These are phyloP conservation scores for Plemyria rubiginata DNA, from an alignment of 2,888 invertebrate species.

Conservation along the genomic window DNA sequence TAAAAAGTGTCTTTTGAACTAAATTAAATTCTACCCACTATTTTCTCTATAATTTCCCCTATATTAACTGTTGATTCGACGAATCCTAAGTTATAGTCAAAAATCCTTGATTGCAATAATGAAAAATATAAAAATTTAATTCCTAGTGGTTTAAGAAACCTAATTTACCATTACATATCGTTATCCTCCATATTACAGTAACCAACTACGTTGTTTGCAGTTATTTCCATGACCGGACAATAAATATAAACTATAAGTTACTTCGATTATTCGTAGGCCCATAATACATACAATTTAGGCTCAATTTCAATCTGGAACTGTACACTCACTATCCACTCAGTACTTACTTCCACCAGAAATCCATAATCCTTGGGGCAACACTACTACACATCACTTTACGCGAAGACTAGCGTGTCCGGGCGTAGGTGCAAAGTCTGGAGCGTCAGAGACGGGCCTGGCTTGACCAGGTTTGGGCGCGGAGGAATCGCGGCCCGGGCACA, in stretches of 20 bases:
- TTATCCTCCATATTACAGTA: constrained; percentile 77
- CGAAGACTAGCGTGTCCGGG: constrained; percentile 76
- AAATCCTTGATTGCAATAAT: constrained; percentile 79
- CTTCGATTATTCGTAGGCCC: constrained; percentile 79
- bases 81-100: constrained; percentile 68
- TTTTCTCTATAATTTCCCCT: constrained; percentile 68
- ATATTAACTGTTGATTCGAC: constrained; percentile 53
- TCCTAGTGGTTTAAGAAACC: constrained; percentile 81
- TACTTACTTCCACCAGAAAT: constrained; percentile 43
- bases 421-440: constrained; percentile 70
- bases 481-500: constrained; percentile 76
- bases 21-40: constrained; percentile 70
- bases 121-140: constrained; percentile 81
- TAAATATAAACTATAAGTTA: constrained; percentile 51
- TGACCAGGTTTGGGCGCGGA: constrained; percentile 75
- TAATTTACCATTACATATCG: constrained; percentile 71
- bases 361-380: constrained; percentile 55
- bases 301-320: constrained; percentile 54
- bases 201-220: constrained; percentile 60
- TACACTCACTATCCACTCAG: constrained; percentile 35
- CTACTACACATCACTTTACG: constrained; percentile 63
- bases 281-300: constrained; percentile 76
- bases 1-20: constrained; percentile 78
- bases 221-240: constrained; percentile 40
- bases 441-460: constrained; percentile 75